Conservation (phyloP, 92 coral and sea anemone species). For the Scolanthus callimorphus region DNA sequence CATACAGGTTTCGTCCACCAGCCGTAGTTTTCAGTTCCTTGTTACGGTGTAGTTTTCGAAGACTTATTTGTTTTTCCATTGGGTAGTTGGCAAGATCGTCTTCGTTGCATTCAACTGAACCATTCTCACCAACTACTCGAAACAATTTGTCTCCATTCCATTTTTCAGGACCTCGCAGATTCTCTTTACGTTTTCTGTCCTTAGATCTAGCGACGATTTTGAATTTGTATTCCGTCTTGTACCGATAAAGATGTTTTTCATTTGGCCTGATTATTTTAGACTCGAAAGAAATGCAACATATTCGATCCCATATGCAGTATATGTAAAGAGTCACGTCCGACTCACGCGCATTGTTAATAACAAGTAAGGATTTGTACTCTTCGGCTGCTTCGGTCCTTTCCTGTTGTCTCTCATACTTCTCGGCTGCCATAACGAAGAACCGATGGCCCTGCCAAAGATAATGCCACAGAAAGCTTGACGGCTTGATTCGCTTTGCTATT, state of each 20-base stretch:
- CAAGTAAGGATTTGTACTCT: conserved; percentile 31
- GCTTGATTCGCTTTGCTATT: no score
- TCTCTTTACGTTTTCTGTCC: neutral
- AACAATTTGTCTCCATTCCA: neutral
- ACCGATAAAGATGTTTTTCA: neutral
- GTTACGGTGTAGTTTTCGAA: conserved; percentile 19
- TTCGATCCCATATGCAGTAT: neutral
- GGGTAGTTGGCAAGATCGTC: neutral
- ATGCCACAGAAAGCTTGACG: no score
- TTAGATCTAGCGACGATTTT: neutral
- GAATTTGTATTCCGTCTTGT: neutral
- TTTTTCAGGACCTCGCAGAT: neutral
- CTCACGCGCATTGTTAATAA: no score
- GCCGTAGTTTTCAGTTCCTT: conserved; percentile 4
- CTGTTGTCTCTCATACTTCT: no score
- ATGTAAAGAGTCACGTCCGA: neutral
- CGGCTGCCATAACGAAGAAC: no score
- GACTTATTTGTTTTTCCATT: neutral
- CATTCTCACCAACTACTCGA: neutral
- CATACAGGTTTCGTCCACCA: conserved; percentile 28
- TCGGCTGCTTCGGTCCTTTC: no score
- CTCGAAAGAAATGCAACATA: neutral
- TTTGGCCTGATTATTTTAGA: neutral
- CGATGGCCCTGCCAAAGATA: no score
- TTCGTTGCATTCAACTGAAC: neutral